Conservation (phyloP, 1,140 invertebrate genomes). For the Asbolus verrucosus region DNA sequence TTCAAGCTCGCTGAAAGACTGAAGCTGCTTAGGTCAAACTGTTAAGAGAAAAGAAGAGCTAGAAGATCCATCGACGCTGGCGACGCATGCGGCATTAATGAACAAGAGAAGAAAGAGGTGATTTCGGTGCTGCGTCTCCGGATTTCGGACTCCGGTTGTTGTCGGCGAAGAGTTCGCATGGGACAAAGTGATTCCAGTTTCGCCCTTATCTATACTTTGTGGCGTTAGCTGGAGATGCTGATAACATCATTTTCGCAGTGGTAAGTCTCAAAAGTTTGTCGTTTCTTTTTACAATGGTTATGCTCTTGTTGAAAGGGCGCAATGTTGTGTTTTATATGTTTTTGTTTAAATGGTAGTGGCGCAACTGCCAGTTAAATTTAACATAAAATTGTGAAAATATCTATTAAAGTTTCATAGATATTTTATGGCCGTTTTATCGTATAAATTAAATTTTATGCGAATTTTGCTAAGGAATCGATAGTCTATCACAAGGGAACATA, state of each 20-base stretch:
- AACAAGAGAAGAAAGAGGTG: conserved; percentile 11
- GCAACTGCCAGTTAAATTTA: background rate
- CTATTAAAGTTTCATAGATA: background rate
- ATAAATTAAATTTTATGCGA: conserved; percentile 1
- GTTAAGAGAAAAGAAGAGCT: conserved; percentile 17
- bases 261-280: conserved; percentile 39
- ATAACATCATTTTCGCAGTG: conserved; percentile 25
- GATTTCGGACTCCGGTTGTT: conserved; percentile 44
- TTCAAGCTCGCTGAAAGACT: background rate
- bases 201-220: conserved; percentile 68
- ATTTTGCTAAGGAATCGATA: conserved; percentile 8
- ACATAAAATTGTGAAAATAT: background rate
- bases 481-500: background rate
- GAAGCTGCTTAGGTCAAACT: no score
- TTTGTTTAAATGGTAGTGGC: no score
- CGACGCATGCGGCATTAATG: conserved; percentile 32
- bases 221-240: conserved; percentile 63
- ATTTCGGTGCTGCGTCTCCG: conserved; percentile 8
- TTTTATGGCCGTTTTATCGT: background rate
- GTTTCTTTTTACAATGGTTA: background rate
- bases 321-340: no score
- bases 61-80: background rate
- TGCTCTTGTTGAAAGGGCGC: no score
- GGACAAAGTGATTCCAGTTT: conserved; percentile 70
- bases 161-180: conserved; percentile 59